Evolutionary conservation across 2,888 invertebrate species (phyloP).

Genomic region (Myopa testacea): DNA sequence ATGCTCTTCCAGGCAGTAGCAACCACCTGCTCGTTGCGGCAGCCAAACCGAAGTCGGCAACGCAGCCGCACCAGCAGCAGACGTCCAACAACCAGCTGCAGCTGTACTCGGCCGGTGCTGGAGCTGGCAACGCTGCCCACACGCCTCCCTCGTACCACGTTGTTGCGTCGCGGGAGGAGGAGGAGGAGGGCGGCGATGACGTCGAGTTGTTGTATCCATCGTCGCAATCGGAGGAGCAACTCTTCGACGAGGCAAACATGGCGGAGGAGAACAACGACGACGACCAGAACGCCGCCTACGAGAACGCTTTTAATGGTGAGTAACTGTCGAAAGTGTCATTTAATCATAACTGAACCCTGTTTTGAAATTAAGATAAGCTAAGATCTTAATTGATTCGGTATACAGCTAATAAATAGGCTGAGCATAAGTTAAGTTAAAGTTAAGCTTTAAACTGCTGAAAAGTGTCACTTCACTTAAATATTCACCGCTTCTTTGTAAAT

Average conservation of each 20-base stretch:
- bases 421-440: too few relatives aligned
- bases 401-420: too few relatives aligned
- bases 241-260: constrained; percentile 58
- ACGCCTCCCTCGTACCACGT: constrained; percentile 62
- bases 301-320: constrained; percentile 64
- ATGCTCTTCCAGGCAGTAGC: constrained; percentile 51
- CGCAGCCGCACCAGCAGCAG: constrained; percentile 48
- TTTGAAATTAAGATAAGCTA: too few relatives aligned
- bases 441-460: too few relatives aligned
- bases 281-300: constrained; percentile 56
- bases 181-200: constrained; percentile 52
- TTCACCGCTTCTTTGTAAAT: too few relatives aligned
- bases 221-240: constrained; percentile 62
- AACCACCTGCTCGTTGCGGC: constrained; percentile 51
- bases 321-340: constrained; percentile 26
- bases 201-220: constrained; percentile 61
- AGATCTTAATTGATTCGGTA: too few relatives aligned
- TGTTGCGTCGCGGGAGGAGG: constrained; percentile 56
- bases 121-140: constrained; percentile 49
- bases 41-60: constrained; percentile 62
- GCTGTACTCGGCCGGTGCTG: constrained; percentile 47
- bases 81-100: constrained; percentile 39
- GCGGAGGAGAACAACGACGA: constrained; percentile 45
- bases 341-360: not conserved
- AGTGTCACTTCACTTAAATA: too few relatives aligned